Base-by-base conservation (phyloP, 2,113 vertebrate species). In the Vulpes lagopus region DNA sequence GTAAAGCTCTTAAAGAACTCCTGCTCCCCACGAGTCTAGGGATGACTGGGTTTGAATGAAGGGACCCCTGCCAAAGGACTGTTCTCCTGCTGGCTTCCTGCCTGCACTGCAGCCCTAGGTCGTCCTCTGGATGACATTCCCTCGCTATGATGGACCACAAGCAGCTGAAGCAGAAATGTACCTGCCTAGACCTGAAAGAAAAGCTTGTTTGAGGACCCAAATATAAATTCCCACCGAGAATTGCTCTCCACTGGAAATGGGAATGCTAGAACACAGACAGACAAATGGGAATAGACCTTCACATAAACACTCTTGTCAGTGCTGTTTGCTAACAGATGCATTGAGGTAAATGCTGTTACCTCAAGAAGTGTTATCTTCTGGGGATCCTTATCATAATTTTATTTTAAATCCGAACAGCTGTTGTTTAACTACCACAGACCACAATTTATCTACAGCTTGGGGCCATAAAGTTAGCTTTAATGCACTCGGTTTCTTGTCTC, bases 361-460 rank as follows among this genome's bases (percentile, higher is more conserved):
- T 99, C 96, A 88, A 99, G 99, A 99, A 99, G 98, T 98, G 98
- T 98, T 98, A 98, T 99, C 99, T 99, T 98, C 98, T 99, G 99
- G 99, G 99, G 99, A 99, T 99, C 98, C 99, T 99, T 99, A 99
- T 99, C 98, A 98, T 99, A 99, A 99, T 99, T 99, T 99, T 99
- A 99, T 99, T 99, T 99, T 99, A 99, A 99, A 99, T 99, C 99
- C 98, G 98, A 99, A 99, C 99, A 99, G 99, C 99, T 99, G 99
- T 99, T 99, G 99, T 99, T 99, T 99, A 99, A 99, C 99, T 99
- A 99, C 99, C 99, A 99, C 99, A 99, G 98, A 99, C 99, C 98
- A 99, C 99, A 99, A 99, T 99, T 99, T 99, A 99, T 99, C 99
- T 98, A 99, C 98, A 98, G 99, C 99, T 99, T 98, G 99, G 96